Evolutionary conservation across 2,113 vertebrate genomes (phyloP).

Genomic region (Centropus unirufus): DNA sequence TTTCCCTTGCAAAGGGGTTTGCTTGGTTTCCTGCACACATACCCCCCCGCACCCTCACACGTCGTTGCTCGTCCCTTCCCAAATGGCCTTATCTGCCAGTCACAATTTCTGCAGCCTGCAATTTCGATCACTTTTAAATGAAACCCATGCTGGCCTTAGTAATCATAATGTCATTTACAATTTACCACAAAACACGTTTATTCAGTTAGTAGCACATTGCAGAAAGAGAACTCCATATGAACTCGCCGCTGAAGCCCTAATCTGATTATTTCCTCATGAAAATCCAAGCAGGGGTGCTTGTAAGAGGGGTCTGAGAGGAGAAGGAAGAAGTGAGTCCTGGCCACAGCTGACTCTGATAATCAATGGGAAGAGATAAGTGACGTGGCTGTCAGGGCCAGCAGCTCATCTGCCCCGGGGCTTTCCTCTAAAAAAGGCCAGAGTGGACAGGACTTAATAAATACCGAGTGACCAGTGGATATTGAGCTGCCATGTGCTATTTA

Average conservation of each 20-base stretch:
- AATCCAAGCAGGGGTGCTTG: constrained; percentile 86
- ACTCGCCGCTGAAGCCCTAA: constrained; percentile 84
- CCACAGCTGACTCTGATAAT: constrained; percentile 85
- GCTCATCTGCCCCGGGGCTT: constrained; percentile 72
- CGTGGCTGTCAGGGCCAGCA: constrained; percentile 69
- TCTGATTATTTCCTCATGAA: constrained; percentile 91
- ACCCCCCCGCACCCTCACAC: not conserved
- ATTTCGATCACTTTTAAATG: constrained; percentile 86
- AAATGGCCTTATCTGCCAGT: constrained; percentile 78
- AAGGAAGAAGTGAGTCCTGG: constrained; percentile 65
- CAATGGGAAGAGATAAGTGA: constrained; percentile 79
- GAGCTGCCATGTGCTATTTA: constrained; percentile 73
- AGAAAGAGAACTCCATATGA: constrained; percentile 87
- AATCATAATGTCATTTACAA: constrained; percentile 88
- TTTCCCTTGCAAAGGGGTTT: not conserved
- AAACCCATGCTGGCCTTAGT: constrained; percentile 85
- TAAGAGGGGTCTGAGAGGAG: constrained; percentile 75
- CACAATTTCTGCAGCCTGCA: constrained; percentile 80
- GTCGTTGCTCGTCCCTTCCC: not conserved
- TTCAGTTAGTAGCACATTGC: constrained; percentile 84
- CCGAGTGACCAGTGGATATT: constrained; percentile 77
- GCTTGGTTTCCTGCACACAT: not conserved
- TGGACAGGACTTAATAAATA: constrained; percentile 82
- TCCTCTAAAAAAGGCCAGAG: constrained; percentile 76
- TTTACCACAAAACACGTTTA: constrained; percentile 86